A percentile compares a stretch with the other conserved stretches of the same genome.
These are phyloP conservation scores for Rutpela maculata DNA, from an alignment of 2,888 invertebrate genomes.

Conservation along the genomic window DNA sequence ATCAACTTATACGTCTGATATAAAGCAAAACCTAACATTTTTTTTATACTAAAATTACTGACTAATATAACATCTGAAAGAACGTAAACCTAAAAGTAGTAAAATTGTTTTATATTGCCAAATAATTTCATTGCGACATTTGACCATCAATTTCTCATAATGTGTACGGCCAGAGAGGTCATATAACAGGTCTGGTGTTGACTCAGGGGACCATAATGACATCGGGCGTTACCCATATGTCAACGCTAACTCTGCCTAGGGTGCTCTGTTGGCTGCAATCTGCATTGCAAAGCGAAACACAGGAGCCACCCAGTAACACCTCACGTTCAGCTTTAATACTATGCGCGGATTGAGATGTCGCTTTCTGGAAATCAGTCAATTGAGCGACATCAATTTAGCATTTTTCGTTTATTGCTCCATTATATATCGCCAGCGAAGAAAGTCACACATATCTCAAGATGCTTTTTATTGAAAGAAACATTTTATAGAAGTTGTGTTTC, in stretches of 20 bases:
- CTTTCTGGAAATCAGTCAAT: neutral
- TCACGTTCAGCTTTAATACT: neutral
- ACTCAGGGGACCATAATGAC: slow-evolving; percentile 1
- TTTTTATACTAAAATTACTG: too few relatives aligned
- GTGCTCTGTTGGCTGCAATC: neutral
- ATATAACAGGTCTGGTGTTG: slow-evolving; percentile 7
- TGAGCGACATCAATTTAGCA: neutral
- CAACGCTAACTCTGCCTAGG: neutral
- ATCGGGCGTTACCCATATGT: slow-evolving; percentile 7
- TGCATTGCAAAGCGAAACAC: neutral
- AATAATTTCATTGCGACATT: neutral
- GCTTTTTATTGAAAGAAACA: too few relatives aligned
- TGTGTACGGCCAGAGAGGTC: neutral
- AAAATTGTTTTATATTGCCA: neutral
- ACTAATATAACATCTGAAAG: too few relatives aligned
- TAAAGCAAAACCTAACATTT: too few relatives aligned
- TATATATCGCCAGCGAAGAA: too few relatives aligned
- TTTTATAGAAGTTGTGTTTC: too few relatives aligned
- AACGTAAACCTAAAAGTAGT: too few relatives aligned
- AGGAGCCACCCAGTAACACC: slow-evolving; percentile 5
- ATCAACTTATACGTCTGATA: too few relatives aligned
- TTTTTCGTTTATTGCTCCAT: neutral
- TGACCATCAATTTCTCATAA: neutral
- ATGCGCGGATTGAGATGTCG: slow-evolving; percentile 7
- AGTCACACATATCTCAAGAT: too few relatives aligned